Percentiles rank a stretch among this genome's conserved stretches.
phyloP scores from a whole-genome alignment of 2,888 invertebrate genomes.

The Acleris holmiana region DNA sequence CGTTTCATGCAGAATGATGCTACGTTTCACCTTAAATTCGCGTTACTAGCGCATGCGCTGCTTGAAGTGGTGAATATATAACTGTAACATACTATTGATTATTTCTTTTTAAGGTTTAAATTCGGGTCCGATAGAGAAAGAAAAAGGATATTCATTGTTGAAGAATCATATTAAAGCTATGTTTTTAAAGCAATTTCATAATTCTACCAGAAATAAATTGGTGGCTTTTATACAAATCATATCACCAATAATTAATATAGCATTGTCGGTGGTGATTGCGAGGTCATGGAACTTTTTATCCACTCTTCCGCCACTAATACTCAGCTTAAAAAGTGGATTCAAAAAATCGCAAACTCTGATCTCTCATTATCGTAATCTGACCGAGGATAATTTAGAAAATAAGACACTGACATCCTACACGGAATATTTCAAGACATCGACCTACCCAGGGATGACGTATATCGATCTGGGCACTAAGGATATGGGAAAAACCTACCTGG shows the following conservation, averaged over 20 bases:
- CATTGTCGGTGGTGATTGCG: constrained; percentile 70
- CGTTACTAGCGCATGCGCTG: too few species aligned
- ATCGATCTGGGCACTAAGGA: constrained; percentile 64
- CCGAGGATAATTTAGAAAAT: constrained; percentile 56
- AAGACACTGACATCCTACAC: constrained; percentile 64
- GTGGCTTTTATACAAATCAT: constrained; percentile 72
- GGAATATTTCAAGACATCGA: constrained; percentile 61
- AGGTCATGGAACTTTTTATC: constrained; percentile 76
- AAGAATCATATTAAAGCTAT: constrained; percentile 76
- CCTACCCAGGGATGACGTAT: constrained; percentile 59
- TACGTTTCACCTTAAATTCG: too few species aligned
- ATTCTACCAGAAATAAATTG: constrained; percentile 70
- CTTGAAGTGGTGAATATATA: not conserved
- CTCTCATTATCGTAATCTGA: constrained; percentile 55
- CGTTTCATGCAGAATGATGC: too few species aligned
- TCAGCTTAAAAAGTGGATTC: constrained; percentile 79
- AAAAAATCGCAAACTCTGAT: constrained; percentile 64
- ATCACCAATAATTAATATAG: constrained; percentile 74
- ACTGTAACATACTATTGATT: not conserved
- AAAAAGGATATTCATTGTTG: constrained; percentile 66
- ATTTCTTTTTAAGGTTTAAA: constrained; percentile 42
- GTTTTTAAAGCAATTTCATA: constrained; percentile 72
- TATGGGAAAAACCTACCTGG: constrained; percentile 70
- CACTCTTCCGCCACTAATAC: constrained; percentile 85
- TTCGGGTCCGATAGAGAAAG: constrained; percentile 66